Percentiles rank a stretch among this genome's conserved stretches.
Evolutionary conservation across 2,888 invertebrate genomes (phyloP).

Genomic region (Bombylius major): DNA sequence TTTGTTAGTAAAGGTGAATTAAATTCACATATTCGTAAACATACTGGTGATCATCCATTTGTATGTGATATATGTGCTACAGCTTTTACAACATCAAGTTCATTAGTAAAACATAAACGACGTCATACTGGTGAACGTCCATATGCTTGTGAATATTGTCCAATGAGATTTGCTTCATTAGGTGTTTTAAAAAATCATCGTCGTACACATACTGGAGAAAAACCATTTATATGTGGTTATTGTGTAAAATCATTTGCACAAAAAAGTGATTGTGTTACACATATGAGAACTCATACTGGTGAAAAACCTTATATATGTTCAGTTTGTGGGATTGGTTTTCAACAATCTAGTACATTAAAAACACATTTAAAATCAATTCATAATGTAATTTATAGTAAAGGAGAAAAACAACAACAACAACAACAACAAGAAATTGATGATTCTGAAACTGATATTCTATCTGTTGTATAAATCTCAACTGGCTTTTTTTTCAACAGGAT

Average conservation of each 20-base stretch:
- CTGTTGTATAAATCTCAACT: no score
- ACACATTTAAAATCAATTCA: conserved; percentile 33
- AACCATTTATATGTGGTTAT: conserved; percentile 41
- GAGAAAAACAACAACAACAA: neutral
- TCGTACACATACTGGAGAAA: conserved; percentile 46
- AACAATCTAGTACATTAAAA: conserved; percentile 41
- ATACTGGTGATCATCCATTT: conserved; percentile 48
- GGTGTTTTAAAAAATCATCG: conserved; percentile 46
- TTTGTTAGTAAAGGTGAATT: conserved; percentile 40
- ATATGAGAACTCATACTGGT: conserved; percentile 44
- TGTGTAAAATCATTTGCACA: conserved; percentile 47
- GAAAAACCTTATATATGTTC: conserved; percentile 25
- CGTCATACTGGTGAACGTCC: conserved; percentile 48
- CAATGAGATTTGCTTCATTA: conserved; percentile 43
- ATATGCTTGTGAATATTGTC: conserved; percentile 45
- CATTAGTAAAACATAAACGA: conserved; percentile 44
- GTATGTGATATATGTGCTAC: conserved; percentile 43
- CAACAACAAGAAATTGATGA: no score
- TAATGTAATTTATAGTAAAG: neutral
- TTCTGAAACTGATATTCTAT: no score
- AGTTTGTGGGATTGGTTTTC: conserved; percentile 41
- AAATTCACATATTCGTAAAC: conserved; percentile 43
- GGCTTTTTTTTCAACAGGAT: no score
- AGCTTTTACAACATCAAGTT: conserved; percentile 47
- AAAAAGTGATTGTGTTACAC: conserved; percentile 43